Conservation (phyloP, 2,113 vertebrate species). For the Thymallus thymallus region DNA sequence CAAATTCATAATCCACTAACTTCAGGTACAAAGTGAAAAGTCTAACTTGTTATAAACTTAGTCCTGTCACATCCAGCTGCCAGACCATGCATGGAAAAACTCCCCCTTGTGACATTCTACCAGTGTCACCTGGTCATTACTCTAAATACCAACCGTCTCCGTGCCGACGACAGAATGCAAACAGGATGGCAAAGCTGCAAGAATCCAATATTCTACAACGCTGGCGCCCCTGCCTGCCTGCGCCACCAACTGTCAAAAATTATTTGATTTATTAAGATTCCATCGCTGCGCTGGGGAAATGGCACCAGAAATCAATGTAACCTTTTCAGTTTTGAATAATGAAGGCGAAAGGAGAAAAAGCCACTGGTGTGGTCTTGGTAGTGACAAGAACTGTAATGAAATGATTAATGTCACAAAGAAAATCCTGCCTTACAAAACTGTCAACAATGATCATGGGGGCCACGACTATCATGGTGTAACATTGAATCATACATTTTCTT, state of each 20-base stretch:
- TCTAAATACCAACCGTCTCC: slow-evolving; percentile 37
- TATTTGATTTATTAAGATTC: slow-evolving; percentile 50
- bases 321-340: slow-evolving; percentile 51
- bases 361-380: background rate
- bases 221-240: slow-evolving; percentile 3
- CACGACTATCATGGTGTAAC: too few species aligned
- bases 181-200: slow-evolving; percentile 29
- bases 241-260: slow-evolving; percentile 33
- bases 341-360: slow-evolving; percentile 18
- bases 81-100: slow-evolving; percentile 13
- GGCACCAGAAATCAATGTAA: slow-evolving; percentile 45
- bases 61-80: slow-evolving; percentile 21
- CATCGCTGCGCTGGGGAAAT: slow-evolving; percentile 23
- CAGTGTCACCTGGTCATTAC: slow-evolving; percentile 42
- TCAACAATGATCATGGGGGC: background rate
- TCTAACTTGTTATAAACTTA: slow-evolving; percentile 29
- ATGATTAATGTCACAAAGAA: slow-evolving; percentile 39
- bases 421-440: background rate
- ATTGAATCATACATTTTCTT: background rate
- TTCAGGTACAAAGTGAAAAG: slow-evolving; percentile 24
- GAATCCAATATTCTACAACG: slow-evolving; percentile 31
- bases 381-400: slow-evolving; percentile 34
- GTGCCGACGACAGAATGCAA: slow-evolving; percentile 21
- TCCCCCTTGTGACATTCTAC: slow-evolving; percentile 30
- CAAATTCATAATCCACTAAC: too few species aligned